phyloP scores from a whole-genome alignment of 2,888 invertebrate genomes.

The Drosophila acutilabella region DNA sequence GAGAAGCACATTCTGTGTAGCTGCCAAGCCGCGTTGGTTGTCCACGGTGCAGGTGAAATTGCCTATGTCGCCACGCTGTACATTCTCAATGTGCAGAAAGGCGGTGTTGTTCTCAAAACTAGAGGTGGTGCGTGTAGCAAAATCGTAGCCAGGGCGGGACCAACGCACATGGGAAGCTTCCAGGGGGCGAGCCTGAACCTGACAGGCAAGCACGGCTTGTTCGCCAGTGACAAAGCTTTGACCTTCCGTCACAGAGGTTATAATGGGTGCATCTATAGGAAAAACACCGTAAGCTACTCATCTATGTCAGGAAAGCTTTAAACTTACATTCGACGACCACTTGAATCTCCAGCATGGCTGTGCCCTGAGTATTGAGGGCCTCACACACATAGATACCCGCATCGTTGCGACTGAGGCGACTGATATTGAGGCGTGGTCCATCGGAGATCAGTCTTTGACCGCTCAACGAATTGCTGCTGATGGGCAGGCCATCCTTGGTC shows the following conservation, averaged over 20 bases:
- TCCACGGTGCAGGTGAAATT: constrained; percentile 83
- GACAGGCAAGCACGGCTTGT: constrained; percentile 81
- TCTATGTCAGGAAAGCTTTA: not conserved
- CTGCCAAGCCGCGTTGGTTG: constrained; percentile 79
- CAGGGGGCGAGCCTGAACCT: constrained; percentile 80
- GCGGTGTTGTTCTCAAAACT: constrained; percentile 81
- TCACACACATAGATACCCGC: constrained; percentile 82
- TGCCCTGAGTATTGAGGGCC: constrained; percentile 82
- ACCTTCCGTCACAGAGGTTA: constrained; percentile 80
- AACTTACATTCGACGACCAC: constrained; percentile 83
- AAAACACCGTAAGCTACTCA: not conserved
- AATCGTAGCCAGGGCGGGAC: constrained; percentile 81
- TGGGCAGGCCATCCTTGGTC: constrained; percentile 83
- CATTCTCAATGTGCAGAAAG: constrained; percentile 79
- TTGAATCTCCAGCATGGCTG: constrained; percentile 80
- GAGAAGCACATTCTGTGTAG: constrained; percentile 77
- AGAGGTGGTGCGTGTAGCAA: constrained; percentile 75
- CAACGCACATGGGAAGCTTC: constrained; percentile 81
- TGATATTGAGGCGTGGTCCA: constrained; percentile 82
- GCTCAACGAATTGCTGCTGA: constrained; percentile 74
- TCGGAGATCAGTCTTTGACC: constrained; percentile 82
- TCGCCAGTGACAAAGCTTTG: constrained; percentile 81
- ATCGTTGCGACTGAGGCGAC: constrained; percentile 80
- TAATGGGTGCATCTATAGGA: constrained; percentile 76
- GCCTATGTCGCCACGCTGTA: constrained; percentile 82